phyloP scores from a whole-genome alignment of 2,113 vertebrate genomes.

The Puntigrus tetrazona region DNA sequence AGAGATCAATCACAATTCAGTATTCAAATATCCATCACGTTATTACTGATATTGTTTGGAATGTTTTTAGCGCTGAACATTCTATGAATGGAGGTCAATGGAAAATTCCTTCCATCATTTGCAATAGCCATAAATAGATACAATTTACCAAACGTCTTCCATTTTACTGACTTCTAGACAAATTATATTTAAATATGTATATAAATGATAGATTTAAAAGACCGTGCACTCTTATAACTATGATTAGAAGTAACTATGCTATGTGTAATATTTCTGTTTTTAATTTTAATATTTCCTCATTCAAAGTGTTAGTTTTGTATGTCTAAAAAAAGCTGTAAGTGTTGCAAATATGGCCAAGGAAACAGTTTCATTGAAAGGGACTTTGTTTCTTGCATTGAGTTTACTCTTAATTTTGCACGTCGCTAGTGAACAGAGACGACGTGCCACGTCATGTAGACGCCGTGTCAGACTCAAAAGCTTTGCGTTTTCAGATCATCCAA shows the following conservation, averaged over 20 bases:
- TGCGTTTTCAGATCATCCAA: conserved; percentile 84
- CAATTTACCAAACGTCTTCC: neutral
- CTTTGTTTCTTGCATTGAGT: neutral
- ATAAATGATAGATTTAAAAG: too few species aligned
- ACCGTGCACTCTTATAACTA: too few species aligned
- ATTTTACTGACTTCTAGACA: neutral
- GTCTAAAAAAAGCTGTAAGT: neutral
- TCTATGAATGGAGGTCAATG: neutral
- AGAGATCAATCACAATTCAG: neutral
- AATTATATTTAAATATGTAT: too few species aligned
- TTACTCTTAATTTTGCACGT: neutral
- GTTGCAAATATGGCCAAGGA: neutral
- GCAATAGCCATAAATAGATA: neutral
- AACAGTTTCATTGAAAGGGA: neutral
- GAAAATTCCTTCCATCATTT: neutral
- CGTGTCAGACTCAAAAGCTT: neutral
- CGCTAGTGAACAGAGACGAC: neutral
- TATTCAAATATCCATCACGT: neutral
- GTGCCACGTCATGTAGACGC: neutral
- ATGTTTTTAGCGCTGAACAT: neutral
- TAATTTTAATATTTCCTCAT: neutral
- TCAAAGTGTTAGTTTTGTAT: neutral
- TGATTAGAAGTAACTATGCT: too few species aligned
- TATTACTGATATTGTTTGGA: neutral
- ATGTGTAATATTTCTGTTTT: neutral